A percentile compares a stretch with the other conserved stretches of the same genome.
phyloP scores from a whole-genome alignment of 2,888 invertebrate species.

The Halictus ligatus region DNA sequence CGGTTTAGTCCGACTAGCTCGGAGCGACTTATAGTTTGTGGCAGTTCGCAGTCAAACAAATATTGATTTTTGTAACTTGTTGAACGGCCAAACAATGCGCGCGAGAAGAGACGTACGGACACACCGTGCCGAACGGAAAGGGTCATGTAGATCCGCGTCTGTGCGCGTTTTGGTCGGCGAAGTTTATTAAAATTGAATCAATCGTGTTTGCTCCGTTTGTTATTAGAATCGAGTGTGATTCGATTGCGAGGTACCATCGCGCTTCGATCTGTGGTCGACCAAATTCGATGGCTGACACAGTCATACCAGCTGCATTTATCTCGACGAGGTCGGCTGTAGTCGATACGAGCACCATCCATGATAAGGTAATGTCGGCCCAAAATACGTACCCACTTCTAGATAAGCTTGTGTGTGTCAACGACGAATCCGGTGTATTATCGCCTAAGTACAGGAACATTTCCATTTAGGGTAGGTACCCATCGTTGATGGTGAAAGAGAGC shows the following conservation, averaged over 20 bases:
- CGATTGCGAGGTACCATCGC: slow-evolving; percentile 13
- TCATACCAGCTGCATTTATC: slow-evolving; percentile 46
- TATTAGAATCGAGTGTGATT: slow-evolving; percentile 33
- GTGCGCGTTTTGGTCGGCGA: background rate
- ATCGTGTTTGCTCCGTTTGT: slow-evolving; percentile 8
- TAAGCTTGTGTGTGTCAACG: slow-evolving; percentile 59
- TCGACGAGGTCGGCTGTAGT: slow-evolving; percentile 43
- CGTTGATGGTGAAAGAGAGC: slow-evolving; percentile 37
- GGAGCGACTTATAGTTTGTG: background rate
- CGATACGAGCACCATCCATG: slow-evolving; percentile 48
- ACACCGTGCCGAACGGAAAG: background rate
- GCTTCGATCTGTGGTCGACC: background rate
- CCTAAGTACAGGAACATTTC: slow-evolving; percentile 43
- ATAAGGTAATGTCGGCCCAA: slow-evolving; percentile 67
- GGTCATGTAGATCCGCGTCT: slow-evolving; percentile 3
- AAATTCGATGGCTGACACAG: slow-evolving; percentile 15
- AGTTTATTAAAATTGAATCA: slow-evolving; percentile 45
- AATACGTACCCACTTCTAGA: slow-evolving; percentile 64
- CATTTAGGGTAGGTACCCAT: slow-evolving; percentile 47
- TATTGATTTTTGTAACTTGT: slow-evolving; percentile 60
- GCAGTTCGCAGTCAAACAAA: slow-evolving; percentile 42
- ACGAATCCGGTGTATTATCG: slow-evolving; percentile 54
- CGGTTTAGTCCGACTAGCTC: slow-evolving; percentile 23
- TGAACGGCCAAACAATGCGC: slow-evolving; percentile 25
- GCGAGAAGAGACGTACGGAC: background rate